These are phyloP conservation scores for Sebastes umbrosus DNA, from an alignment of 2,797 vertebrate species.

Conservation along the genomic window DNA sequence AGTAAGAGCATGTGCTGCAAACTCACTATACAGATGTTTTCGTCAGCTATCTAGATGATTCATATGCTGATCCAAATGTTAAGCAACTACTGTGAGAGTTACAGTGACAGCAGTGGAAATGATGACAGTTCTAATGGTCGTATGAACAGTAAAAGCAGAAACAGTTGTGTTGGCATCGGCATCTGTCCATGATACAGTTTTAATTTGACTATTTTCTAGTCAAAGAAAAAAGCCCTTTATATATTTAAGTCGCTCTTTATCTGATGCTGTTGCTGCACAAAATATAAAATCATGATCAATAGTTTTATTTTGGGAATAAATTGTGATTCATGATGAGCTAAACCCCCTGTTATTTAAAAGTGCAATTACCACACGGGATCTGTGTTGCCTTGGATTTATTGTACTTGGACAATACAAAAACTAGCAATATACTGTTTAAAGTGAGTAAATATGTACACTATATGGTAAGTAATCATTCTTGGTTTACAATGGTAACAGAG, in stretches of 20 bases:
- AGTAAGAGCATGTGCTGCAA: background rate
- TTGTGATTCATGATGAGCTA: background rate
- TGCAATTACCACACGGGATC: too few species aligned
- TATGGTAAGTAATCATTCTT: background rate
- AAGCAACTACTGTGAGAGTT: too few species aligned
- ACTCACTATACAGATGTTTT: background rate
- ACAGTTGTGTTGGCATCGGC: background rate
- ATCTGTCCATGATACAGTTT: background rate
- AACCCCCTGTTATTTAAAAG: background rate
- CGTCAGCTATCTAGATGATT: background rate
- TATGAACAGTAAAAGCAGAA: background rate
- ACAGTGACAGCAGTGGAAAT: background rate
- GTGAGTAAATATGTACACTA: background rate
- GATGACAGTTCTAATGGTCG: background rate
- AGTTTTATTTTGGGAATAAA: background rate
- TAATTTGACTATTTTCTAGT: background rate
- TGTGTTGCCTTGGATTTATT: background rate
- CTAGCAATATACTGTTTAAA: background rate
- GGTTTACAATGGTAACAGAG: background rate
- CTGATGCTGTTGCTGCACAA: background rate
- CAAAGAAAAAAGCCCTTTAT: background rate
- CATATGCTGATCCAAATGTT: background rate
- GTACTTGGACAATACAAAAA: background rate
- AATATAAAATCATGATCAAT: background rate
- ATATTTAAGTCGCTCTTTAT: background rate